Conservation (phyloP, 2,888 invertebrate genomes). For the Nyleta sp. region DNA sequence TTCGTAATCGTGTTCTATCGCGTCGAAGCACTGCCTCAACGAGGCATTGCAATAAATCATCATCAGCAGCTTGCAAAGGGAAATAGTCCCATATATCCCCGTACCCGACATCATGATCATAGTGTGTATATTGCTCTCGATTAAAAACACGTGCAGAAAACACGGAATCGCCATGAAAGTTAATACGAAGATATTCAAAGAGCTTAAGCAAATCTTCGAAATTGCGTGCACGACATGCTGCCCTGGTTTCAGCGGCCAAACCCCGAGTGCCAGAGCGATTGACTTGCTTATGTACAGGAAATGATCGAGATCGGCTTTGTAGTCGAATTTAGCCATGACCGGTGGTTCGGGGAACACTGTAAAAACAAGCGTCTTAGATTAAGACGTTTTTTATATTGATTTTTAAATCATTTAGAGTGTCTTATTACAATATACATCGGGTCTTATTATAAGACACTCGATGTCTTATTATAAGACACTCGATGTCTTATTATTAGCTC, state of each 20-base stretch:
- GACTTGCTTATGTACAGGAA: neutral
- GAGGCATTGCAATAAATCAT: slow-evolving; percentile 58
- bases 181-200: slow-evolving; percentile 69
- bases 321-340: neutral
- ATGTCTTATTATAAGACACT: too few relatives aligned
- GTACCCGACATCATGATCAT: slow-evolving; percentile 72
- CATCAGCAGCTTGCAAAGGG: slow-evolving; percentile 69
- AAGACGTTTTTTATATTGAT: too few relatives aligned
- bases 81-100: slow-evolving; percentile 72
- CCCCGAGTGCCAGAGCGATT: slow-evolving; percentile 28
- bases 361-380: too few relatives aligned
- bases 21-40: slow-evolving; percentile 67
- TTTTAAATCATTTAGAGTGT: too few relatives aligned
- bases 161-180: slow-evolving; percentile 72
- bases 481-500: too few relatives aligned
- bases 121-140: slow-evolving; percentile 61
- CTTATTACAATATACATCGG: too few relatives aligned
- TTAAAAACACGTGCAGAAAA: slow-evolving; percentile 69
- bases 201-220: neutral
- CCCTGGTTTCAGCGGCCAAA: slow-evolving; percentile 41
- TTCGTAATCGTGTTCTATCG: slow-evolving; percentile 70
- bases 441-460: too few relatives aligned
- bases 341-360: too few relatives aligned
- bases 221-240: neutral
- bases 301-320: neutral